Percentiles rank a stretch among this genome's conserved stretches.
phyloP scores from a whole-genome alignment of 2,888 invertebrate genomes.

The Drosophila colorata region DNA sequence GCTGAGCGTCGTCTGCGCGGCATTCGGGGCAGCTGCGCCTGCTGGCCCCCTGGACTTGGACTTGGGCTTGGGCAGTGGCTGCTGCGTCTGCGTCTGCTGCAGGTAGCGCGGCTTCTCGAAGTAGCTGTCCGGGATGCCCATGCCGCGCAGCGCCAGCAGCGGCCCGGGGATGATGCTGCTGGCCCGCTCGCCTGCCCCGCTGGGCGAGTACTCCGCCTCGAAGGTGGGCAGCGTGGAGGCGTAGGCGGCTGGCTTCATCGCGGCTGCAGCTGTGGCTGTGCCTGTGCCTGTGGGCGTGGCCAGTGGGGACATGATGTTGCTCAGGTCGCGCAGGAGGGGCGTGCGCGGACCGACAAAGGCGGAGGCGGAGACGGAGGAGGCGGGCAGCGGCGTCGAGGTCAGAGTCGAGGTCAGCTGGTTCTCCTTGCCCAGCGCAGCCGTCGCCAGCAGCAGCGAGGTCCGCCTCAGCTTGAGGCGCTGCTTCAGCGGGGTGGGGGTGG shows the following conservation, averaged over 20 bases:
- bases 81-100: conserved; percentile 32
- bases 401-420: conserved; percentile 82
- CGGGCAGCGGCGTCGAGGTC: conserved; percentile 80
- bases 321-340: conserved; percentile 75
- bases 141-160: conserved; percentile 82
- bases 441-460: conserved; percentile 46
- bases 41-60: not conserved
- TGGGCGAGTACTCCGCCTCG: conserved; percentile 85
- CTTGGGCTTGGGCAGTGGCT: not conserved
- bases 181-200: no score
- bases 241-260: conserved; percentile 52
- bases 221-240: conserved; percentile 83
- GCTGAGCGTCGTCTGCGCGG: conserved; percentile 68
- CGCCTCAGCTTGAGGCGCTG: conserved; percentile 38
- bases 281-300: conserved; percentile 7
- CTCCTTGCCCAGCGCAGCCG: conserved; percentile 69
- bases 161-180: conserved; percentile 78
- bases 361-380: not conserved
- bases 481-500: no score
- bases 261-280: not conserved
- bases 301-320: conserved; percentile 68
- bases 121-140: conserved; percentile 84
- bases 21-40: not conserved
- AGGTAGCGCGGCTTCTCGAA: conserved; percentile 85
- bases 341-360: conserved; percentile 11